Conservation (phyloP, 2,113 vertebrate species). For the Gorilla gorilla region DNA sequence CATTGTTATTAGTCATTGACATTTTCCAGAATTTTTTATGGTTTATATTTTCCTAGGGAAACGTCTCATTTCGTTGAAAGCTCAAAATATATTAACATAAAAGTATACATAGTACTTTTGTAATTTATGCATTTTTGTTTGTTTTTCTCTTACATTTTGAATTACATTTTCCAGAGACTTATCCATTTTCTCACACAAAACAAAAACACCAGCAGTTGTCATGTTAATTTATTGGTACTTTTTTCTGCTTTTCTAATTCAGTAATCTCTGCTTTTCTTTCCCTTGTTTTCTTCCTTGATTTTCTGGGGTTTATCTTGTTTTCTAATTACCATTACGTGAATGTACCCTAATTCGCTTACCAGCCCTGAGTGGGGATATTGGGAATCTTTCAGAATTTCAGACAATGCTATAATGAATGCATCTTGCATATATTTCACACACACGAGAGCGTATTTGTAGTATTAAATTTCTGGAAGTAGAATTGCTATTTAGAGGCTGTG, state of each 20-base stretch:
- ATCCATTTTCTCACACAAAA: neutral
- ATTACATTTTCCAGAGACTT: neutral
- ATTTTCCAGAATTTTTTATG: neutral
- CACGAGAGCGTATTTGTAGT: accelerated
- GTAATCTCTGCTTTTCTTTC: neutral
- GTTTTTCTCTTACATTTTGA: neutral
- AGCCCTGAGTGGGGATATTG: neutral
- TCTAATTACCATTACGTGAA: accelerated
- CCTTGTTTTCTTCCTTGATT: neutral
- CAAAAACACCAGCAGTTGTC: neutral
- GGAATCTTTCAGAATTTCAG: neutral
- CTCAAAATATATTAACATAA: neutral
- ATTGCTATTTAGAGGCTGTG: neutral
- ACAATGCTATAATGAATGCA: neutral
- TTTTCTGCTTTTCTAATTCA: neutral
- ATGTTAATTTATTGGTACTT: neutral
- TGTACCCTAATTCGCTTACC: neutral
- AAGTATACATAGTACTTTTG: neutral
- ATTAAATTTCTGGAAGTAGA: neutral
- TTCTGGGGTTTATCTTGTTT: neutral
- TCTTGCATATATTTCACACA: neutral
- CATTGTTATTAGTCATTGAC: neutral
- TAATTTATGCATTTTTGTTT: neutral
- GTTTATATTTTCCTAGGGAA: neutral
- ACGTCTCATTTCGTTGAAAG: neutral